phyloP scores from a whole-genome alignment of 2,797 vertebrate genomes.

The Malacoraja senta region DNA sequence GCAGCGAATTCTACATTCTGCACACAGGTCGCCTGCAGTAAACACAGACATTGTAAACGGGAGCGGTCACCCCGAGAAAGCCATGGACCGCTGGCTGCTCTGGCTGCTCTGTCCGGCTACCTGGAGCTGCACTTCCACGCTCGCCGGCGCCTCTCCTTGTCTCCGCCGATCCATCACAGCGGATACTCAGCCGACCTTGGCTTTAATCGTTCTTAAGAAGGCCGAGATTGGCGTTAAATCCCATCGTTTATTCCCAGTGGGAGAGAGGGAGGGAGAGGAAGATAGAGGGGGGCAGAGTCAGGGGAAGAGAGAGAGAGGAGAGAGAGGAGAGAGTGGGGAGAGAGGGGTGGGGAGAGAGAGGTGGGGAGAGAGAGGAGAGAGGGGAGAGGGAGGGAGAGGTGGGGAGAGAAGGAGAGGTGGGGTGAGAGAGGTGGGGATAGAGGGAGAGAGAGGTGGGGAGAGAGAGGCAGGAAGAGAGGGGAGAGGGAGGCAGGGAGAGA shows the following conservation, averaged over 20 bases:
- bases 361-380: no score
- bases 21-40: no score
- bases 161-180: conserved; percentile 36
- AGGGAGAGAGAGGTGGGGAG: no score
- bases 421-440: no score
- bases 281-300: conserved; percentile 42
- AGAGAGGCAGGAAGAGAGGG: no score
- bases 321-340: no score
- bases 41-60: no score
- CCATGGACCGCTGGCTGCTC: neutral
- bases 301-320: conserved; percentile 39
- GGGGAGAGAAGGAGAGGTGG: no score
- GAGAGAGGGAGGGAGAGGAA: neutral
- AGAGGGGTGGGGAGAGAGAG: no score
- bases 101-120: neutral
- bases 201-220: conserved; percentile 43
- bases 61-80: neutral
- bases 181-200: conserved; percentile 38
- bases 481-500: no score
- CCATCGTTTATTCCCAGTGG: conserved; percentile 54
- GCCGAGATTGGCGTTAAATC: conserved; percentile 43
- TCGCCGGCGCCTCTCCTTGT: neutral
- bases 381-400: no score
- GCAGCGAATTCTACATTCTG: neutral
- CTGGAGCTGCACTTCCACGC: neutral